Evolutionary conservation across 1,140 invertebrate genomes (phyloP).

Genomic region (Callitettix versicolor): DNA sequence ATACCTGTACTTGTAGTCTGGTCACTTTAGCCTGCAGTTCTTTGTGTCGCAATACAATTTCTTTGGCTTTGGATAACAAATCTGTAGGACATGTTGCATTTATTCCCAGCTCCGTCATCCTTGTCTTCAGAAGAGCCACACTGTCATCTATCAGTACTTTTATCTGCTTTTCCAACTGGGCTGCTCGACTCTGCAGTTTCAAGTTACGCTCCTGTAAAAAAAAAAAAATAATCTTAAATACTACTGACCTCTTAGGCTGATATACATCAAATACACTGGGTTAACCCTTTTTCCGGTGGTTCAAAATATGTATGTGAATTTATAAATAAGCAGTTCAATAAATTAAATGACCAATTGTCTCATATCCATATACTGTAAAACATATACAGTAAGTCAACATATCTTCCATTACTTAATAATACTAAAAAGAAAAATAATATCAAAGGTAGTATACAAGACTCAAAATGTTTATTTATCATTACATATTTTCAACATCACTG

Average conservation of each 20-base stretch:
- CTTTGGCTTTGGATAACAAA: slow-evolving; percentile 78
- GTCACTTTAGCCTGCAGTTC: slow-evolving; percentile 78
- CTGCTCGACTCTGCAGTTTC: slow-evolving; percentile 62
- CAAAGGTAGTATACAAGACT: no score
- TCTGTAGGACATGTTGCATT: slow-evolving; percentile 71
- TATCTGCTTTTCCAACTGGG: slow-evolving; percentile 84
- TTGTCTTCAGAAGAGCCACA: slow-evolving; percentile 75
- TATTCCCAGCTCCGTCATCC: slow-evolving; percentile 84
- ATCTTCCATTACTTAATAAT: no score
- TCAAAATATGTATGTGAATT: no score
- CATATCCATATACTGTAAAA: no score
- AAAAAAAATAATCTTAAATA: no score
- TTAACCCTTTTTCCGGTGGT: neutral
- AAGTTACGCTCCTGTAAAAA: slow-evolving; percentile 60
- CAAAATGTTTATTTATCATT: no score
- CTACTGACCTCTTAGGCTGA: neutral
- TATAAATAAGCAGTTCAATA: no score
- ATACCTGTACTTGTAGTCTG: slow-evolving; percentile 70
- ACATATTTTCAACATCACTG: no score
- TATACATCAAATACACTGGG: neutral
- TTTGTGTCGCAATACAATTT: slow-evolving; percentile 84
- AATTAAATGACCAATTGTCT: no score
- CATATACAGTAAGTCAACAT: no score
- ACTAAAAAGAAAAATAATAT: no score
- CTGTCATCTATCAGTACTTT: slow-evolving; percentile 83